Conservation (phyloP, 2,888 invertebrate species). For the Villa cingulata region DNA sequence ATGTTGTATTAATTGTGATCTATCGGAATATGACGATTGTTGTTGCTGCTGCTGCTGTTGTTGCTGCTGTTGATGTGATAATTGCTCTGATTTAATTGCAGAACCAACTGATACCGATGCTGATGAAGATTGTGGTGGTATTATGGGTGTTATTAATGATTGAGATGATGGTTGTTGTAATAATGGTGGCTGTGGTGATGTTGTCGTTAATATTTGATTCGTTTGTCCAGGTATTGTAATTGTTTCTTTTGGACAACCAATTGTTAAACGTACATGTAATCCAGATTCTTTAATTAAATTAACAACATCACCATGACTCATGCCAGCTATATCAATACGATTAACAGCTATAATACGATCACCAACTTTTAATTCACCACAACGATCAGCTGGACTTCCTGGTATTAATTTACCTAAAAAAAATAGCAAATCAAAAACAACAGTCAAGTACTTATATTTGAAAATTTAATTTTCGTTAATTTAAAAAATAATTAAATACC, state of each 20-base stretch:
- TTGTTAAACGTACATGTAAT: conserved; percentile 73
- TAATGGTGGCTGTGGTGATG: conserved; percentile 1
- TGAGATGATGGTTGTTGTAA: neutral
- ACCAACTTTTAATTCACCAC: conserved; percentile 79
- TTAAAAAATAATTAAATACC: conserved; percentile 47
- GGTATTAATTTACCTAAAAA: conserved; percentile 78
- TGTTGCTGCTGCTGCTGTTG: conserved; percentile 3
- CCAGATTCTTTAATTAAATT: conserved; percentile 96
- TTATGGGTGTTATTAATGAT: neutral
- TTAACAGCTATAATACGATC: conserved; percentile 95
- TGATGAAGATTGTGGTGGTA: conserved; percentile 21
- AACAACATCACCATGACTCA: conserved; percentile 93
- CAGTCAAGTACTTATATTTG: too few species aligned
- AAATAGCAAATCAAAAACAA: conserved; percentile 1
- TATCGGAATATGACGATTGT: conserved; percentile 16
- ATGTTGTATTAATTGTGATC: conserved; percentile 22
- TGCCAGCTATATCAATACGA: conserved; percentile 75
- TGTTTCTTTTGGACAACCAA: conserved; percentile 36
- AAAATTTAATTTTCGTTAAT: too few species aligned
- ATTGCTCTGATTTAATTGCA: conserved; percentile 10
- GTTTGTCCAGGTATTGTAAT: conserved; percentile 1
- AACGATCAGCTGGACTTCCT: conserved; percentile 89
- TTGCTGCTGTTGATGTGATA: conserved; percentile 3
- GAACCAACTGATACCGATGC: conserved; percentile 18
- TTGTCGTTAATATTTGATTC: neutral